Evolutionary conservation across 2,888 invertebrate genomes (phyloP), one percentile per base, ranked within the genome.

Genomic region (Neocrepidodera transversa): DNA sequence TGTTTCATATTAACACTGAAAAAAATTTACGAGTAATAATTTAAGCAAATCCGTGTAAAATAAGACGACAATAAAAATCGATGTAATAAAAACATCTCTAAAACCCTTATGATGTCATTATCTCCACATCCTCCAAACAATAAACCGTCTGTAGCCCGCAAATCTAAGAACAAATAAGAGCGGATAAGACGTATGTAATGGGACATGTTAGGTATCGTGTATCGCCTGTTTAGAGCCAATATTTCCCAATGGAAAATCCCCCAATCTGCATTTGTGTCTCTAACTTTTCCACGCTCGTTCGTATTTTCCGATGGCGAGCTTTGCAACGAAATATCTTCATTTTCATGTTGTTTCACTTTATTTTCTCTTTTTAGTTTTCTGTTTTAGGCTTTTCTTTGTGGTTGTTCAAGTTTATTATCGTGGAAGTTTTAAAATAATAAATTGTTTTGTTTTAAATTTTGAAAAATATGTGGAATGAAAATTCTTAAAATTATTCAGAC

Each of bases 261-360:
- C 68, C 71, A 73, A 74, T 73, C 72, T 73, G 70, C 69, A 73
- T 73, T 66, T 67, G 68, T 64, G 70, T 67, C 70, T 72, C 67
- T 70, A 71, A 73, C 69, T 73, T 73, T 71, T 74, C 72, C 71
- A 68, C 64, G 67, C 73, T 75, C 74, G 74, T 74, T 72, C 75
- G 69, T 69, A 70, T 74, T 74, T 65, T 59, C 69, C 63, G 68
- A 63, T 63, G 51, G 36, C 63, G 68, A 69, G 74, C 73, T 75
- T 74, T 53, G 45, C 53, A 53, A 53, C 43, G 13, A 51, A 51
- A 51, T 51, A 51, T 51, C 42, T 42, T 42, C 42, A 51, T 51
- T 40, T 42, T 10, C 5, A 42, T 11, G 1, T 11, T 42, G 40
- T 40, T 32, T 32, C 32, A 13, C 11, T 13, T 32, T 32, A 32